A percentile compares a stretch with the other conserved stretches of the same genome.
These are phyloP conservation scores for Bovichtus diacanthus DNA, from an alignment of 2,797 vertebrate genomes.

Conservation along the genomic window DNA sequence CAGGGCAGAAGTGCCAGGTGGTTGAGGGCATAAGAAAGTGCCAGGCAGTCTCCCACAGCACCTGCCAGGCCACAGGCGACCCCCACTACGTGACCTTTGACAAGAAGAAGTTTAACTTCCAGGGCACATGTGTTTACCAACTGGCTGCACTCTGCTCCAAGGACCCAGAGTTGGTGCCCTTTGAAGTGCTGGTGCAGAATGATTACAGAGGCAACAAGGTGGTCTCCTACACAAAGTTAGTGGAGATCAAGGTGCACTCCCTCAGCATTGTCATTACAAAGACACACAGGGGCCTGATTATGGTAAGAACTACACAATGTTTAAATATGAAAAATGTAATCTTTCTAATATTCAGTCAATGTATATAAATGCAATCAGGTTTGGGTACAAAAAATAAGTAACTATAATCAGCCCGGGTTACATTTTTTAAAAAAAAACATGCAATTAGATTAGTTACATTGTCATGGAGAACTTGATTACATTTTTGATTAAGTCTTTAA, in stretches of 20 bases:
- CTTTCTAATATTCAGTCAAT: background rate
- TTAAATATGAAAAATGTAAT: background rate
- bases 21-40: conserved; percentile 73
- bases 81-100: conserved; percentile 84
- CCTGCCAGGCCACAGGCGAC: conserved; percentile 77
- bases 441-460: too few species aligned
- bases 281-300: conserved; percentile 66
- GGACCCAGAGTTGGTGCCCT: conserved; percentile 66
- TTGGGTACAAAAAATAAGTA: too few species aligned
- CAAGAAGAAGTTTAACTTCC: conserved; percentile 73
- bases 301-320: conserved; percentile 67
- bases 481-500: too few species aligned
- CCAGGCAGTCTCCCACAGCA: conserved; percentile 67
- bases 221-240: conserved; percentile 78
- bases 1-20: conserved; percentile 65
- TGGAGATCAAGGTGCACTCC: conserved; percentile 76
- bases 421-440: too few species aligned
- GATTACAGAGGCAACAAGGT: conserved; percentile 70
- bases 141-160: conserved; percentile 75
- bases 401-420: too few species aligned
- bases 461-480: too few species aligned
- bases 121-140: conserved; percentile 81
- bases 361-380: too few species aligned
- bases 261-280: conserved; percentile 75
- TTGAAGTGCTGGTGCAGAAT: conserved; percentile 83